Evolutionary conservation across 2,888 invertebrate species (phyloP).

Genomic region (Romanomermis culicivorax): DNA sequence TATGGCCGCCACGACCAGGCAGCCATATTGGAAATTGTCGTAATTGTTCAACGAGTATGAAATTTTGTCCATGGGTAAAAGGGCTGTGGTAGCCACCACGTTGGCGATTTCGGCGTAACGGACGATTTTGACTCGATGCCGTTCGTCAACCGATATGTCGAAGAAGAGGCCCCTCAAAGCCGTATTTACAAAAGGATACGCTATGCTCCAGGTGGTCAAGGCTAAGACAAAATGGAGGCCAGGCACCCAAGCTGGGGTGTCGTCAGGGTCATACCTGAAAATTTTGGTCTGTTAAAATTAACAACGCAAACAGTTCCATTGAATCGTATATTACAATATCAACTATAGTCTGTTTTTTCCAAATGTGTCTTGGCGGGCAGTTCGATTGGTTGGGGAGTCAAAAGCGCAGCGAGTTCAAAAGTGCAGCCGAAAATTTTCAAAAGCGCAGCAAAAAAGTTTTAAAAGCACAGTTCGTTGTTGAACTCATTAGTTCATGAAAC

Average conservation of each 20-base stretch:
- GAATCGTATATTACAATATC: no score
- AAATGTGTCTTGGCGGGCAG: no score
- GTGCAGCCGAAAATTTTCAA: no score
- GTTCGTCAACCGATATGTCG: conserved; percentile 1
- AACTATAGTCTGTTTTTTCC: no score
- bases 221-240: not conserved
- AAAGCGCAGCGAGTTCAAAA: no score
- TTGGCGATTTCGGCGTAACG: not conserved
- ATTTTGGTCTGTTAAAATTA: no score
- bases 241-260: not conserved
- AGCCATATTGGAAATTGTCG: not conserved
- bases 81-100: not conserved
- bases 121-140: not conserved
- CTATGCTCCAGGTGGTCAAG: not conserved
- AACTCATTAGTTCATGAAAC: no score
- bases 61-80: conserved; percentile 5
- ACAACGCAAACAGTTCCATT: no score
- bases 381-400: no score
- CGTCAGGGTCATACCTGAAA: not conserved
- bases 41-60: conserved; percentile 2
- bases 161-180: not conserved
- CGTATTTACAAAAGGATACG: not conserved
- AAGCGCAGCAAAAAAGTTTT: no score
- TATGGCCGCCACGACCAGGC: not conserved
- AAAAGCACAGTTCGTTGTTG: no score